These are phyloP conservation scores for Cichlasoma orientale DNA, from an alignment of 2,797 vertebrate genomes.

Conservation along the genomic window DNA sequence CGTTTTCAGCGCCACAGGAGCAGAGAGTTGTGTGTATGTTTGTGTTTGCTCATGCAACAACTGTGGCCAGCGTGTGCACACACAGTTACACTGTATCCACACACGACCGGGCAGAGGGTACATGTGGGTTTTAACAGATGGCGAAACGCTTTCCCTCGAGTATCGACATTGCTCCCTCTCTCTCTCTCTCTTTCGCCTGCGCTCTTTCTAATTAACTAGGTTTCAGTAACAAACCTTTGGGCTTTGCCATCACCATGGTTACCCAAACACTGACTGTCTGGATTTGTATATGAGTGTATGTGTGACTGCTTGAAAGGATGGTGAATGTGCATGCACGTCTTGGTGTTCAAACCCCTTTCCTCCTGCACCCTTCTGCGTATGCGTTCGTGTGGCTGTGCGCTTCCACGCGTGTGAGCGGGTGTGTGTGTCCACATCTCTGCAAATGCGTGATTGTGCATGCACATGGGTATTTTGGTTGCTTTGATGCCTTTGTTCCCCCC, in stretches of 20 bases:
- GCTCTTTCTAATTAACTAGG: conserved; percentile 80
- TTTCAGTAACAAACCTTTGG: conserved; percentile 86
- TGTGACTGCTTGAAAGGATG: conserved; percentile 31
- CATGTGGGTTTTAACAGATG: conserved; percentile 81
- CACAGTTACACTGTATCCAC: conserved; percentile 30
- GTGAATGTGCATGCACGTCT: conserved; percentile 33
- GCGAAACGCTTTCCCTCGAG: conserved; percentile 78
- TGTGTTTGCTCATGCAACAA: conserved; percentile 46
- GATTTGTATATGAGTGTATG: conserved; percentile 42
- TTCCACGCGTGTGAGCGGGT: background rate
- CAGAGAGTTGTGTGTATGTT: conserved; percentile 28
- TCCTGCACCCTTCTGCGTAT: background rate
- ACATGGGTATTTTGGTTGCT: conserved; percentile 62
- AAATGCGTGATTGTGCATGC: conserved; percentile 64
- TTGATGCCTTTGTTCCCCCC: conserved; percentile 65
- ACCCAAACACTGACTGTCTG: conserved; percentile 74
- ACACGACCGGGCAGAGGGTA: conserved; percentile 39
- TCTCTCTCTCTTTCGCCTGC: conserved; percentile 12
- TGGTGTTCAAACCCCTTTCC: conserved; percentile 13
- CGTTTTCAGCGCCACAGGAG: conserved; percentile 28
- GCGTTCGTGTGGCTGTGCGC: background rate
- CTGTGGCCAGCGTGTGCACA: conserved; percentile 23
- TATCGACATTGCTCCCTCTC: conserved; percentile 62
- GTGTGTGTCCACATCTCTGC: conserved; percentile 12
- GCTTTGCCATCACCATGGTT: conserved; percentile 83